These are phyloP conservation scores for Tenualosa thibaudeaui DNA, from an alignment of 2,797 vertebrate species.

Conservation along the genomic window DNA sequence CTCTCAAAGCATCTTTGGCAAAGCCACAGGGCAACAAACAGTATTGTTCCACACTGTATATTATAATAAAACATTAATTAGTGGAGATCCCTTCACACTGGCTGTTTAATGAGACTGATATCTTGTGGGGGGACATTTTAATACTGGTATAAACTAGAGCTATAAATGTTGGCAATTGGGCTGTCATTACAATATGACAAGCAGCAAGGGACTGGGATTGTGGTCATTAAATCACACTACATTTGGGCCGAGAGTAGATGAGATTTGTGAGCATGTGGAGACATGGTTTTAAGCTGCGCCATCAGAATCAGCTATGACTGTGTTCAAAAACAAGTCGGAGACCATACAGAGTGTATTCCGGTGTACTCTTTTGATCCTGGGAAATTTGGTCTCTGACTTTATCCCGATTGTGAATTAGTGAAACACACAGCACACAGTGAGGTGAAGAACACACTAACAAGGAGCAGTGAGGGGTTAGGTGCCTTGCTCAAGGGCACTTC, in stretches of 20 bases:
- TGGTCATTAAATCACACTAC: constrained; percentile 59
- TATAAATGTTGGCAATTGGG: constrained; percentile 52
- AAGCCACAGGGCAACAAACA: not conserved
- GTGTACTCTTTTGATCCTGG: too few species aligned
- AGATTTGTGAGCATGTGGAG: not conserved
- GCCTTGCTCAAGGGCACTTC: too few species aligned
- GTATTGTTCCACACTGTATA: constrained; percentile 30
- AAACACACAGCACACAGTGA: too few species aligned
- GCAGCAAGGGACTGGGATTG: constrained; percentile 45
- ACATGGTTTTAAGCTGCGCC: too few species aligned
- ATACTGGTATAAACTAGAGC: constrained; percentile 55
- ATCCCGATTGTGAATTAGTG: too few species aligned
- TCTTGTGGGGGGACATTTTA: constrained; percentile 47
- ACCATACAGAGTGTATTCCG: too few species aligned
- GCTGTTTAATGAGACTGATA: constrained; percentile 61
- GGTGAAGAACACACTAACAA: too few species aligned
- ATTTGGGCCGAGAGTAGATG: constrained; percentile 44
- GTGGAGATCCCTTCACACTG: constrained; percentile 46
- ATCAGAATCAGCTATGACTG: too few species aligned
- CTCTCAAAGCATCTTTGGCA: not conserved
- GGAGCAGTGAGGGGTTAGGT: too few species aligned
- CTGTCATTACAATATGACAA: constrained; percentile 61
- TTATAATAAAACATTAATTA: constrained; percentile 54
- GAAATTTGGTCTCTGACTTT: too few species aligned
- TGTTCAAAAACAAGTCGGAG: too few species aligned